phyloP scores from a whole-genome alignment of 2,797 vertebrate genomes.

The Myiothlypis coronata region DNA sequence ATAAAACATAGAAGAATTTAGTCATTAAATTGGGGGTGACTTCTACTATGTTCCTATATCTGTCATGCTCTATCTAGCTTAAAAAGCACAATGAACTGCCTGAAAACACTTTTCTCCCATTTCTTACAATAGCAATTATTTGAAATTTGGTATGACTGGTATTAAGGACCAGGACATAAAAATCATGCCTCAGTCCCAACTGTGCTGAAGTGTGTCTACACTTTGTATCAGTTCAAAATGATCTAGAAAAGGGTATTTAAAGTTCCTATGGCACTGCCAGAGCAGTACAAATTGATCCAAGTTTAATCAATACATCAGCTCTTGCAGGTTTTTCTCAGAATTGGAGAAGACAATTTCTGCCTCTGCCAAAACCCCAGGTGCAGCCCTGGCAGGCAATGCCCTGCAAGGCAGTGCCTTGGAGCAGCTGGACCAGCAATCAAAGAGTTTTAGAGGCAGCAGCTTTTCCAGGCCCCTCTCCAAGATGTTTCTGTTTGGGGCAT shows the following conservation, averaged over 20 bases:
- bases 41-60: not conserved
- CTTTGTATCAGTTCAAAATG: not conserved
- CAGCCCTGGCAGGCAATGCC: not conserved
- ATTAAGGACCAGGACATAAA: not conserved
- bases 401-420: not conserved
- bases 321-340: not conserved
- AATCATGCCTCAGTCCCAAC: not conserved
- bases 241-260: not conserved
- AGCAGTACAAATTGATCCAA: not conserved
- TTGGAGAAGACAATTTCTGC: not conserved
- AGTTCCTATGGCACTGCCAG: not conserved
- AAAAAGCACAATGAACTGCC: not conserved
- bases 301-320: not conserved
- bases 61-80: not conserved
- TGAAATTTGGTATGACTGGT: not conserved
- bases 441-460: not conserved
- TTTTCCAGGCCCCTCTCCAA: not conserved
- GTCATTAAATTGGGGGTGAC: not conserved
- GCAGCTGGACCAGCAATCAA: not conserved
- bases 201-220: not conserved
- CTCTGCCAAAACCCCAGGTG: not conserved
- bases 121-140: not conserved
- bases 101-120: not conserved
- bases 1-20: not conserved
- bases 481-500: not conserved